Evolutionary conservation across 1,140 invertebrate genomes (phyloP), one percentile per base, ranked within the genome.

Genomic region (Neuroterus valhalla): DNA sequence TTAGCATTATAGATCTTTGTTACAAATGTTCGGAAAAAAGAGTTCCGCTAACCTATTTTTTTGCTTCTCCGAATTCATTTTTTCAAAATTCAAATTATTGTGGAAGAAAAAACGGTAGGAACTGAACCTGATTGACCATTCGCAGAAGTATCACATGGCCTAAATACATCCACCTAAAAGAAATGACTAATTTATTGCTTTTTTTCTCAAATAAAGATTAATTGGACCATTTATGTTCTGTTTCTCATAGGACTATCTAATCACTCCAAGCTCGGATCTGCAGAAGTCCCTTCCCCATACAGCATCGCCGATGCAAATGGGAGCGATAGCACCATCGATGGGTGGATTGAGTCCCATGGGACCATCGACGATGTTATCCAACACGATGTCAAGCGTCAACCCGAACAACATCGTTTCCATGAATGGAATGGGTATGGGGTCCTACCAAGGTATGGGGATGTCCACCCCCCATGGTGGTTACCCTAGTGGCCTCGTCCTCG

Each of bases 281-380:
- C 89, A 90, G 68, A 90, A 90, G 76, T 88, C 88, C 1, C 68
- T 90, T 31, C 89, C 89, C 8, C 89, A 90, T 66, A 90, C 88
- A 48, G 86, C 89, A 14, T 89, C 88, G 42, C 89, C 89, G 66
- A 90, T 90, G 89, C 89, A 90, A 74, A 90, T 90, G 89, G 89
- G 89, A 19, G 82, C 89, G 52, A 89, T 90, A 26, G 87, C 88
- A 5, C 88, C 89, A 12, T 85, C 88, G 43, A 89, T 90, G 88
- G 84, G 88, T 17, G 88, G 87, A 17, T 78, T 90, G 19, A 89
- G 88, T 72, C 88, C 89, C 2, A 90, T 90, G 87, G 87, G 88
- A 0, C 88, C 88, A 0, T 85, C 87, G 23, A 84, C 88, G 48
- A 89, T 90, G 86, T 72, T 89, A 19, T 87, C 88, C 10, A 88